These are phyloP conservation scores for Strigamia maritima DNA, from an alignment of 2,888 invertebrate species.

Conservation along the genomic window DNA sequence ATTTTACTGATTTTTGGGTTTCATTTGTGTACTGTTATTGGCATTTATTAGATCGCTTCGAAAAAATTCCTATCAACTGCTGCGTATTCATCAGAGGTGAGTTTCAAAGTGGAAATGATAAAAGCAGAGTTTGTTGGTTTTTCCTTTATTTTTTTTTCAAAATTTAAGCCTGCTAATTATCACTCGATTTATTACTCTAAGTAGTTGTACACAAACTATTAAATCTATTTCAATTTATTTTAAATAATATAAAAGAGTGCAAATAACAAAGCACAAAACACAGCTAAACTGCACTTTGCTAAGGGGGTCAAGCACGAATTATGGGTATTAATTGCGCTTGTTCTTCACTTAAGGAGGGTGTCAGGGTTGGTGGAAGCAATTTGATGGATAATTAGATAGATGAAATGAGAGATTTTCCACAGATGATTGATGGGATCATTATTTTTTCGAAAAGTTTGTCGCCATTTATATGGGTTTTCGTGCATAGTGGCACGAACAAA, in stretches of 20 bases:
- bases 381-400: background rate
- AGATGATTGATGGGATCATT: slow-evolving; percentile 6
- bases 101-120: background rate
- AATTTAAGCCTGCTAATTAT: background rate
- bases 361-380: background rate
- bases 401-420: background rate
- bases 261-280: background rate
- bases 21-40: background rate
- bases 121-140: background rate
- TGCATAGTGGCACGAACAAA: background rate
- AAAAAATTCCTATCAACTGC: background rate
- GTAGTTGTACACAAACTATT: too few relatives aligned
- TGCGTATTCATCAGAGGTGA: background rate
- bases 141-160: background rate
- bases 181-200: background rate
- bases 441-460: background rate
- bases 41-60: slow-evolving; percentile 19
- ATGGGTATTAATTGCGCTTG: background rate
- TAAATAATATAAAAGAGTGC: background rate
- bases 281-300: background rate
- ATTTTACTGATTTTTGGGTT: background rate
- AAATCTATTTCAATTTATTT: background rate
- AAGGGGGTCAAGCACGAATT: background rate
- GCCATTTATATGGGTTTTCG: background rate
- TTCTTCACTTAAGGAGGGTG: background rate